Conservation (phyloP, 30 jellyfish, hydroid and myxozoan species). For the Aurelia aurita region DNA sequence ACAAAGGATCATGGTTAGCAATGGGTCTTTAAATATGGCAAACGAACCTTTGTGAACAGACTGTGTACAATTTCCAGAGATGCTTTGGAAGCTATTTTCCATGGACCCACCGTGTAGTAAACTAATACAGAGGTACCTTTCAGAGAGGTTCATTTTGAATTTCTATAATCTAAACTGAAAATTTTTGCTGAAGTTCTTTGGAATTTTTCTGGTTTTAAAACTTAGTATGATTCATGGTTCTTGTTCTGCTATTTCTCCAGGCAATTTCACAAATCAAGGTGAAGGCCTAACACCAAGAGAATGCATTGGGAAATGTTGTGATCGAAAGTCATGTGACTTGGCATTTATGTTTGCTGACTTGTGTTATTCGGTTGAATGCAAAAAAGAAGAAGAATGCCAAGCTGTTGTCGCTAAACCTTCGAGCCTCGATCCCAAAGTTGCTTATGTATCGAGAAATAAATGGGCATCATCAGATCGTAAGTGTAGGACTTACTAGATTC, state of each 20-base stretch:
- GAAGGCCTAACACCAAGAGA: conserved; percentile 83
- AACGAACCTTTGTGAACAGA: no score
- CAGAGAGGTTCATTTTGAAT: not conserved
- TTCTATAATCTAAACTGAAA: not conserved
- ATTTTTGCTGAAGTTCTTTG: not conserved
- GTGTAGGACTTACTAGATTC: not conserved
- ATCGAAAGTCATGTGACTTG: conserved; percentile 76
- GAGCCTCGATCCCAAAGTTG: conserved; percentile 80
- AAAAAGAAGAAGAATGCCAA: conserved; percentile 85
- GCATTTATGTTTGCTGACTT: conserved; percentile 96
- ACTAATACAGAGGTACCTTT: no score
- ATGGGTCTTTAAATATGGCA: no score
- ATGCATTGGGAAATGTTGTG: conserved; percentile 90
- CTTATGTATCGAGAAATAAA: conserved; percentile 75
- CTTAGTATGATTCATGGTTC: no score
- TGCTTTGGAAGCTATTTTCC: no score
- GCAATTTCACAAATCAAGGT: conserved; percentile 94
- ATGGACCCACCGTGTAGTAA: no score
- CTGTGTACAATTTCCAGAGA: no score
- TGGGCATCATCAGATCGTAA: conserved; percentile 30
- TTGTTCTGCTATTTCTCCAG: conserved; percentile 18
- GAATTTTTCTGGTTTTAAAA: no score
- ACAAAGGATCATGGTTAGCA: no score
- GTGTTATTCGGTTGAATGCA: conserved; percentile 95
- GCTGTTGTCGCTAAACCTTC: conserved; percentile 98